Conservation (phyloP, 2,797 vertebrate genomes). For the Syngnathus acus region DNA sequence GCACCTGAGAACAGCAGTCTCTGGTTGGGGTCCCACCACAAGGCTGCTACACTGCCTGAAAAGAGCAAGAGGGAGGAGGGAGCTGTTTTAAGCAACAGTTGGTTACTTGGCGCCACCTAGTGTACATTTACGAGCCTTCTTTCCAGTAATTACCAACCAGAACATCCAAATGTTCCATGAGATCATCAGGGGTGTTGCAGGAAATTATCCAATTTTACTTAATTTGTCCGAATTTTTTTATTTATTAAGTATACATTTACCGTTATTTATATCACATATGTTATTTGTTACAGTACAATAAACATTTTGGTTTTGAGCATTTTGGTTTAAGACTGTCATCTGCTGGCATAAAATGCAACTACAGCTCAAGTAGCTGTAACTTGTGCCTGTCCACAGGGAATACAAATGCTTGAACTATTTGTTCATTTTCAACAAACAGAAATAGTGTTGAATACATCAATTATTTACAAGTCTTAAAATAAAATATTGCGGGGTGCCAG, state of each 20-base stretch:
- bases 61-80: not conserved
- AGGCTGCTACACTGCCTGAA: conserved; percentile 80
- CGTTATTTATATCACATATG: too few relatives aligned
- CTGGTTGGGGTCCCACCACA: conserved; percentile 94
- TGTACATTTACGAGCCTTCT: conserved; percentile 12
- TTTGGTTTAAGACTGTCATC: not conserved
- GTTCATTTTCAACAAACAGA: not conserved
- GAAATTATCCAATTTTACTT: not conserved
- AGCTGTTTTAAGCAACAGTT: too few relatives aligned
- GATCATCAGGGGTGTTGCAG: not conserved
- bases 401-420: not conserved
- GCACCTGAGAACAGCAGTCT: conserved; percentile 93
- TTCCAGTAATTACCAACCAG: not conserved
- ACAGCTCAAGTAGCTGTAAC: not conserved
- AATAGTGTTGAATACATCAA: not conserved
- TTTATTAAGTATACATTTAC: not conserved
- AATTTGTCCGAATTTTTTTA: not conserved
- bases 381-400: not conserved
- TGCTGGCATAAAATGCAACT: not conserved
- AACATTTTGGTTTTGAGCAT: not conserved
- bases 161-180: not conserved
- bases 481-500: not conserved
- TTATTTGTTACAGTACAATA: too few relatives aligned
- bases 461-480: not conserved
- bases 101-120: conserved; percentile 24